Evolutionary conservation across 1,140 invertebrate genomes (phyloP), one percentile per base, ranked within the genome.

Genomic region (Trinorchestia longiramus): DNA sequence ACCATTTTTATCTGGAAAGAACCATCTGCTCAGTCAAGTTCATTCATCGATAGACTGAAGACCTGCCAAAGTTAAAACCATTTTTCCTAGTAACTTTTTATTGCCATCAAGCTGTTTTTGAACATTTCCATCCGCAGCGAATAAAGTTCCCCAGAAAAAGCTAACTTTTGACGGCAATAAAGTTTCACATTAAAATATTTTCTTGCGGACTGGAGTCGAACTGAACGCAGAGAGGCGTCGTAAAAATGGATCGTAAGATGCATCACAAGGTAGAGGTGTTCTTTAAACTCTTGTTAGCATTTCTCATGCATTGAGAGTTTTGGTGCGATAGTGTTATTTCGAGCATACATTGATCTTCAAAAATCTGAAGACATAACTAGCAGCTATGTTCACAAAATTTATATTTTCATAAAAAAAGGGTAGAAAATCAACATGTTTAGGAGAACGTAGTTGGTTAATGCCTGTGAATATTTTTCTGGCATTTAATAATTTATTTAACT

Each of bases 141-240:
- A 94, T 94, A 94, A 94, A 94, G 44, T 45, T 94, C 44, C 43
- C 44, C 3, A 45, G 44, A 45, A 90, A 94, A 47, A 94, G 44
- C 92, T 94, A 94, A 94, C 92, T 94, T 94, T 94, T 43, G 43
- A 43, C 92, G 43, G 92, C 92, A 94, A 94, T 94, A 94, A 94
- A 94, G 92, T 94, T 94, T 94, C 44, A 94, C 92, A 94, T 94
- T 94, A 94, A 94, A 94, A 94, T 94, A 94, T 94, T 94, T 94
- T 94, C 92, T 40, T 94, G 43, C 43, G 92, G 92, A 47, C 92
- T 45, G 92, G 40, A 42, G 92, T 40, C 44, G 8, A 94, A 94
- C 92, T 94, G 11, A 28, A 44, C 43, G 40, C 36, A 44, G 43
- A 92, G 90, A 15, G 88, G 88, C n/a, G 43, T 4, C 43, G 88